Base-by-base conservation (phyloP, 2,888 invertebrate genomes). In the Lasioglossum morio region DNA sequence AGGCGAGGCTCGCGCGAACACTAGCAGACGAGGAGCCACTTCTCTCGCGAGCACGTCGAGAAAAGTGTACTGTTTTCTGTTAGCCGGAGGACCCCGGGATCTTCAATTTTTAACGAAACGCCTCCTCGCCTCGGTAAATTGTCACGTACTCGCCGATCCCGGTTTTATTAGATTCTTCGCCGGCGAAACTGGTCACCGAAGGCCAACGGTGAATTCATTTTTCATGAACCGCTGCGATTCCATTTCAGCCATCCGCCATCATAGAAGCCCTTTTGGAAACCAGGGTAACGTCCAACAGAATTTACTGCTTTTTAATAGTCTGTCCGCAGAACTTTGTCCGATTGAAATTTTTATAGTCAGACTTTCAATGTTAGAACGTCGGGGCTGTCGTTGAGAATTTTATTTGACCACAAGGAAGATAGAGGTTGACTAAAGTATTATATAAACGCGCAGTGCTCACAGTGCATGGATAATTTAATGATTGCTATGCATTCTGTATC, bases 51-150 rank as follows among this genome's bases (percentile, higher is more conserved):
- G 66, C 19, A 30, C 27, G 34, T 16, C 19, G 60, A 14, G 60
- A 14, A 66, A 30, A 66, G 34, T 30, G 34, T 34, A 23, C 66
- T 66, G 66, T 66, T 66, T 66, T 66, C 66, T 66, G 66, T 66
- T 66, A 34, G 66, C 66, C 66, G 34, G 66, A 30, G 60, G 27
- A 60, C 27, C 60, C 66, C 16, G 66, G 30, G 66, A 66, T 66
- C 34, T 66, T 66, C 40, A 73, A 66, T 37, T 77, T 73, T 77
- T 81, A 63, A 37, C 78, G 34, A n/a, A 34, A 23, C 72, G 23
- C 43, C 46, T 30, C n/a, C n/a, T n/a, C 60, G 66, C 30, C 34
- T 53, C 69, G 48, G 30, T 69, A 66, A 66, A 66, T 69, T 48
- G 72, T 60, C 72, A 72, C n/a, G 37, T 34, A 19, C 66, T 30